Conservation (phyloP, 2,113 vertebrate species). For the Oncorhynchus gorbuscha region DNA sequence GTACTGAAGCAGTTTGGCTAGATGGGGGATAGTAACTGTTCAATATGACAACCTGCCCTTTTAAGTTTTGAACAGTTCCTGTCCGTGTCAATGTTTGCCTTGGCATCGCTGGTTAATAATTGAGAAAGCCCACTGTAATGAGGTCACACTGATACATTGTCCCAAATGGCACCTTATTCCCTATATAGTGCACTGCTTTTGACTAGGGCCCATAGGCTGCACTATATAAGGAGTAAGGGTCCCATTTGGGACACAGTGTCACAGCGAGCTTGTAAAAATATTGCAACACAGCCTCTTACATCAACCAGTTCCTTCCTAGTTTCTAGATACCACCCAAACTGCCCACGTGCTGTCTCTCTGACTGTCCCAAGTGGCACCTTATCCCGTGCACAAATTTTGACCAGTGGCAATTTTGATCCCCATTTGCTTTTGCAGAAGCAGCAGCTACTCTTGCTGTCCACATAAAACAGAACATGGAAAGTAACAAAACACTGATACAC, state of each 20-base stretch:
- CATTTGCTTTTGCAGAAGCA: too few relatives aligned
- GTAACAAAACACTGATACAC: too few relatives aligned
- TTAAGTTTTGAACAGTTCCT: slow-evolving; percentile 14
- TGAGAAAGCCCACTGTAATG: neutral
- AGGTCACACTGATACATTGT: neutral
- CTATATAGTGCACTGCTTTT: too few relatives aligned
- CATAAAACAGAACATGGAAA: too few relatives aligned
- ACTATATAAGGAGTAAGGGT: neutral
- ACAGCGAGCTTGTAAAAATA: neutral
- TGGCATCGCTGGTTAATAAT: neutral
- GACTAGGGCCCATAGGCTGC: too few relatives aligned
- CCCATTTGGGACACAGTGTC: neutral
- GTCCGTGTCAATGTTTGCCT: neutral
- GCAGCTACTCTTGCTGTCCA: too few relatives aligned
- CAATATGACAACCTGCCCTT: slow-evolving; percentile 13
- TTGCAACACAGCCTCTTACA: neutral
- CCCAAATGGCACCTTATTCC: too few relatives aligned
- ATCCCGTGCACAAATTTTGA: too few relatives aligned
- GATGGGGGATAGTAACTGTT: neutral
- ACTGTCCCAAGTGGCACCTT: too few relatives aligned
- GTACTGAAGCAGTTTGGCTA: neutral
- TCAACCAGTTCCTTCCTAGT: neutral
- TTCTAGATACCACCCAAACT: neutral
- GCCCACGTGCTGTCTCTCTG: neutral
- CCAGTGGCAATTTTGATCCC: too few relatives aligned